phyloP scores from a whole-genome alignment of 2,888 invertebrate genomes.

The Bimastos eiseni region DNA sequence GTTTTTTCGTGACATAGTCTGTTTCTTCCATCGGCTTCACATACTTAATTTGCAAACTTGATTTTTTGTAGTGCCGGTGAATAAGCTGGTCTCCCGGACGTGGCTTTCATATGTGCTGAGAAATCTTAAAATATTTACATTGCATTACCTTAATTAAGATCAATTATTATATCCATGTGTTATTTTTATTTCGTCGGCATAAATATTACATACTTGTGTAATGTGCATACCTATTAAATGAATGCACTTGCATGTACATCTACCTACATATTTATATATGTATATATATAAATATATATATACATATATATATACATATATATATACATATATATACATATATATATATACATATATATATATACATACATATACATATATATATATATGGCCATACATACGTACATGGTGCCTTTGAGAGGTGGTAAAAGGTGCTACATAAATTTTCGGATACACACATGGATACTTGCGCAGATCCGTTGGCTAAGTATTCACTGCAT shows the following conservation, averaged over 20 bases:
- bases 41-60: neutral
- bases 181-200: neutral
- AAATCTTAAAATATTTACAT: no score
- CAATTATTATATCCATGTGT: neutral
- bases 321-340: no score
- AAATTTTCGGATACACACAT: neutral
- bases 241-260: neutral
- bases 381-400: neutral
- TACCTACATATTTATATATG: neutral
- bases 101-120: no score
- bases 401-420: neutral
- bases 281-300: neutral
- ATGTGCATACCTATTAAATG: no score
- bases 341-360: no score
- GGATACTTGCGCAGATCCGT: neutral
- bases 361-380: no score
- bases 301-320: no score
- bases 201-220: neutral
- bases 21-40: neutral
- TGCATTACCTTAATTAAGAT: no score
- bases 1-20: neutral
- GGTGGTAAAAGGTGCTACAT: neutral
- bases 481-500: neutral
- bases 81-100: no score
- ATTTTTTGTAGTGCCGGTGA: no score